Base-by-base conservation (phyloP, 2,888 invertebrate genomes). In the Craniophora ligustri region DNA sequence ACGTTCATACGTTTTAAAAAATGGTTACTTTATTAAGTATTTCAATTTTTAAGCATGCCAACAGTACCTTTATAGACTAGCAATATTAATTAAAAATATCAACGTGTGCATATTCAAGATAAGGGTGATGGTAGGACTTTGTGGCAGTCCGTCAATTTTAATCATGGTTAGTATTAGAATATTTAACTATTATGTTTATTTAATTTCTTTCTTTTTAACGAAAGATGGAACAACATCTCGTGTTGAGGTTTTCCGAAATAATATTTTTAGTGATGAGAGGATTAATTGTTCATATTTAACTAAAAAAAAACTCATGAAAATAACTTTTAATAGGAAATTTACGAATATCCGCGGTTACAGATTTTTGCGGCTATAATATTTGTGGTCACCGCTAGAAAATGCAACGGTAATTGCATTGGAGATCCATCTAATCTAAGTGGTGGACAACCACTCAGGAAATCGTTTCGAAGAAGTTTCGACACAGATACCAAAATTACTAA, bases 51-150 rank as follows among this genome's bases (percentile, higher is more conserved):
- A 30, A n/a, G n/a, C n/a, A n/a, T 75, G 62, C 40, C 34, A 65
- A 53, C 74, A 42, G 60, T 82, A 79, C 78, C 15, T 45, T 46
- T 30, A 48, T 14, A 19, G 51, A 32, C 59, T 50, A 41, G 54
- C 56, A 66, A 51, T 62, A 56, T 79, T 84, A 82, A 89, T 87
- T 85, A 63, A 69, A 83, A n/a, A n/a, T n/a, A 81, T 71, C 47
- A 57, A 54, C 69, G 50, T 54, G 30, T 56, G 51, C 64, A 32
- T 56, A 76, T 78, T 66, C 68, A 56, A 66, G 85, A 86, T 88
- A 87, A 88, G 78, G 67, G 76, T 79, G 70, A 88, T 87, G 88
- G 56, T 71, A 72, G 76, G 68, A 72, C 76, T 74, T 57, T 70
- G 76, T 64, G 56, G 79, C 61, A 68, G 66, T 65, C 41, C 35